Evolutionary conservation across 2,888 invertebrate genomes (phyloP), one percentile per base, ranked within the genome.

Genomic region (Bellardia bayeri): DNA sequence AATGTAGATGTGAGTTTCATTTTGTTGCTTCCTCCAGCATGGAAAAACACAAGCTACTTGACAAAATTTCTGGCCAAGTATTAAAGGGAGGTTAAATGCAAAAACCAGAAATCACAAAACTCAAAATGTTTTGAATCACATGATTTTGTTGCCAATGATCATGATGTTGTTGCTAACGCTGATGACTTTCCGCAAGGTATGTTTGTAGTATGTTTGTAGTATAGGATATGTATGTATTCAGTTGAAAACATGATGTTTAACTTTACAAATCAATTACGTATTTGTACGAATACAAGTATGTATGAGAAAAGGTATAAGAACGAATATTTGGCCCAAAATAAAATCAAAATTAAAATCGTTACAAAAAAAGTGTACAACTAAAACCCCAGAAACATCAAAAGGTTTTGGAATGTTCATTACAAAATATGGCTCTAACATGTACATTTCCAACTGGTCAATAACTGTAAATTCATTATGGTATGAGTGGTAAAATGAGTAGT

Each of bases 11-110:
- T 56, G 51, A 33, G 14, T 61, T 76, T 45, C 8, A 42, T 42
- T 42, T 45, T 45, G 8, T 64, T 61, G 80, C 33, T 40, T 64
- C 16, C 63, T 80, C 49, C 54, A 40, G 8, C 51, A 72, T 54
- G 16, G 42, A 82, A 82, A 82, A 85, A 82, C 87, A 82, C 78
- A 79, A 79, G 85, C 87, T 85, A 87, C 87, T 87, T 85, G 85
- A 85, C 78, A 74, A 61, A 74, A 51, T 74, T 69, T 68, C 16
- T 75, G 51, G 63, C n/a, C 49, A 63, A 54, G 9, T 37, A 23
- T 69, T 61, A n/a, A 68, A 54, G 74, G 61, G 16, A 51, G 78
- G 66, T 61, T 51, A 33, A 30, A 81, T 33, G 61, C 42, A 71
- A 68, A 83, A 87, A 81, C 56, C 72, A 81, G 23, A 84, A 84